These are phyloP conservation scores for Drosophila sulfurigaster DNA, from an alignment of 1,140 invertebrate genomes.

Conservation along the genomic window DNA sequence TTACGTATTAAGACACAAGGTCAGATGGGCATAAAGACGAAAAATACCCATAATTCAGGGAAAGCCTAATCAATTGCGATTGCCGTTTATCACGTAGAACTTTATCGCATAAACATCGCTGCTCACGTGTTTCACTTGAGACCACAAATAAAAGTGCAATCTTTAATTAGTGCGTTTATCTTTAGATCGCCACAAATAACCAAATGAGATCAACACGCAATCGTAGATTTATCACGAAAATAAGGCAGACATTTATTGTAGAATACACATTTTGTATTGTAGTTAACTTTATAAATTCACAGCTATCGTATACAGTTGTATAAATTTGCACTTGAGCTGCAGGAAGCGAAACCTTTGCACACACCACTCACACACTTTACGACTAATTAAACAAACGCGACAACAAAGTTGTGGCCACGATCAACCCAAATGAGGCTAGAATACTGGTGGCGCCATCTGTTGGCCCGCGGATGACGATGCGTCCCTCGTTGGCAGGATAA, in stretches of 20 bases:
- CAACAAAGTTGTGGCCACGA: constrained; percentile 42
- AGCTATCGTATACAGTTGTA: constrained; percentile 11
- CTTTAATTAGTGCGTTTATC: background rate
- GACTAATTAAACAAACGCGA: constrained; percentile 37
- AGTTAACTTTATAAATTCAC: constrained; percentile 28
- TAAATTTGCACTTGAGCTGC: background rate
- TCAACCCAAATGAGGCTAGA: constrained; percentile 45
- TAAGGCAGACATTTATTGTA: constrained; percentile 12
- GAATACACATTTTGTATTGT: background rate
- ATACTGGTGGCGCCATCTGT: constrained; percentile 30
- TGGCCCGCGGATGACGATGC: constrained; percentile 77
- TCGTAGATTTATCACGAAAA: constrained; percentile 2
- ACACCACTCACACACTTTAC: background rate
- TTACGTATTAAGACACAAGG: too few species aligned
- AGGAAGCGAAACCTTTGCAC: background rate
- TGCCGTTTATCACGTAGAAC: constrained; percentile 8
- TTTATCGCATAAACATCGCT: background rate
- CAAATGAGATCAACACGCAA: background rate
- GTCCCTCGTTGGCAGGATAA: constrained; percentile 86
- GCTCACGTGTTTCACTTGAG: background rate
- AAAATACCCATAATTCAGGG: background rate
- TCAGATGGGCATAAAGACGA: too few species aligned
- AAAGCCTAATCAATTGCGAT: background rate
- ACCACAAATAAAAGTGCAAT: constrained; percentile 17
- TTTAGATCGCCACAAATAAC: constrained; percentile 12